These are phyloP conservation scores for Platichthys flesus DNA, from an alignment of 2,113 vertebrate species.

Conservation along the genomic window DNA sequence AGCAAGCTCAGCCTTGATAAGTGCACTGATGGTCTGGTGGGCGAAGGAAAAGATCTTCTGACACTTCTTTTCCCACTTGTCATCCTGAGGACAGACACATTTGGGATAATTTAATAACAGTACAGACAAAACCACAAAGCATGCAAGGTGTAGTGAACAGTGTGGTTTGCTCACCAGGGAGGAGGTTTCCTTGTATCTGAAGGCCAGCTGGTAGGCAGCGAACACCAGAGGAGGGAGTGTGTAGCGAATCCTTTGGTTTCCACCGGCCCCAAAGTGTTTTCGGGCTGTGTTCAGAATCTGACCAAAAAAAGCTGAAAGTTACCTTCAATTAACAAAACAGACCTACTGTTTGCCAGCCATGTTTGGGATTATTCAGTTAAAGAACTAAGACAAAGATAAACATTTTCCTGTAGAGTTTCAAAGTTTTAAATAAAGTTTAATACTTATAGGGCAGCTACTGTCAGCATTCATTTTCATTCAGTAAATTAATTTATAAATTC, in stretches of 20 bases:
- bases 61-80: constrained; percentile 99
- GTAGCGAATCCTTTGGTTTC: constrained; percentile 96
- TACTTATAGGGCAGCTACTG: not conserved
- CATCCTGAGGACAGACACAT: constrained; percentile 84
- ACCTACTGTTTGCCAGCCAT: too few relatives aligned
- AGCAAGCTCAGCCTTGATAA: constrained; percentile 97
- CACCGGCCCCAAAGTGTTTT: constrained; percentile 97
- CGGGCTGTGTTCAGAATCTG: constrained; percentile 97
- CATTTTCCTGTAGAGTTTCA: too few relatives aligned
- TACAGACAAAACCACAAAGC: not conserved
- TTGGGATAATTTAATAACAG: not conserved
- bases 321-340: not conserved
- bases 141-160: not conserved
- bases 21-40: constrained; percentile 97
- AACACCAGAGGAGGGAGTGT: constrained; percentile 95
- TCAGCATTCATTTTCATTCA: not conserved
- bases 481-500: too few relatives aligned
- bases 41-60: constrained; percentile 99
- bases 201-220: constrained; percentile 96
- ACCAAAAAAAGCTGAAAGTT: not conserved
- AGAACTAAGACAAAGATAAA: not conserved
- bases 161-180: constrained; percentile 81
- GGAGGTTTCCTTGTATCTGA: constrained; percentile 97
- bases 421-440: too few relatives aligned
- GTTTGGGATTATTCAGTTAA: too few relatives aligned